These are phyloP conservation scores for Solenodon paradoxus DNA, from an alignment of 2,113 vertebrate species.

Conservation along the genomic window DNA sequence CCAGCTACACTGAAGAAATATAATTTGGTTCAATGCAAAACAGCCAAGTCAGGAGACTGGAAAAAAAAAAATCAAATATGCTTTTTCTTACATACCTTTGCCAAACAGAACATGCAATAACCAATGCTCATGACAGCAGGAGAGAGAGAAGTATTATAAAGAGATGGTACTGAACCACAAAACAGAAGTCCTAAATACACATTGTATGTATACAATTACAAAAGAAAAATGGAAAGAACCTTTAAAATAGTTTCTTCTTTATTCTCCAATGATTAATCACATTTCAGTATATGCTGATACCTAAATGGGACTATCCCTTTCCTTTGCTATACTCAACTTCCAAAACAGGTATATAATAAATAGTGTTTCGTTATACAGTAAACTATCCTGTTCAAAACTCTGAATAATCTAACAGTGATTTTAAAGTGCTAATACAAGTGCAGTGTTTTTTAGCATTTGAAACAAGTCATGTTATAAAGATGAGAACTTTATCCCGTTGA, in stretches of 20 bases:
- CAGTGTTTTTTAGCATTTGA: background rate
- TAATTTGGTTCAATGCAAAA: conserved; percentile 42
- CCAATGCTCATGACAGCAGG: background rate
- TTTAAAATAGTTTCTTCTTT: conserved; percentile 14
- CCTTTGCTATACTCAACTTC: conserved; percentile 14
- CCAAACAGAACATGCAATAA: conserved; percentile 35
- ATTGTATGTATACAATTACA: conserved; percentile 42
- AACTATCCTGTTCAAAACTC: background rate
- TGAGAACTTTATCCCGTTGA: background rate
- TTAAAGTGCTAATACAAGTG: background rate
- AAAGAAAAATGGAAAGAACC: conserved; percentile 18
- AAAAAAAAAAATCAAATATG: conserved; percentile 42
- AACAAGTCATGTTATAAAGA: background rate
- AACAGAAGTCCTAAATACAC: conserved; percentile 10
- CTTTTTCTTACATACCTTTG: conserved; percentile 22
- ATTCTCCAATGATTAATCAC: conserved; percentile 4
- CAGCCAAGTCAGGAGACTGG: background rate
- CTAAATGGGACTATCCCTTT: background rate
- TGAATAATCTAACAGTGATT: background rate
- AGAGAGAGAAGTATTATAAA: conserved; percentile 32
- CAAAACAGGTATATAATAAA: background rate
- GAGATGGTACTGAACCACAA: background rate
- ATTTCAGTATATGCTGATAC: background rate
- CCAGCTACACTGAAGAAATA: conserved; percentile 18
- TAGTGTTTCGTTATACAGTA: background rate